Percentiles rank a stretch among this genome's conserved stretches.
These are phyloP conservation scores for Mastomys coucha DNA, from an alignment of 2,113 vertebrate species.

Conservation along the genomic window DNA sequence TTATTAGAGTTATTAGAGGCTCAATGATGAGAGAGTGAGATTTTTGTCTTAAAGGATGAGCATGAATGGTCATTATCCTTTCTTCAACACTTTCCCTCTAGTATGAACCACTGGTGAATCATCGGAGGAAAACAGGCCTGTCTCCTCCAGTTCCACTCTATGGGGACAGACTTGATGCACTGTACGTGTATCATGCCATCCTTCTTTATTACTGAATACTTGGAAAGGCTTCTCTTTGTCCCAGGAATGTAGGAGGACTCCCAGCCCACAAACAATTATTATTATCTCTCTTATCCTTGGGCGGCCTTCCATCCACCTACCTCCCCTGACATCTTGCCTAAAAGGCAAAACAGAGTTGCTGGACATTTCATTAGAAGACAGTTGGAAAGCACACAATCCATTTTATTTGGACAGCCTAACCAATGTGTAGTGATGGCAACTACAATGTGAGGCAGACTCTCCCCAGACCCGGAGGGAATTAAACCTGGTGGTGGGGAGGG, in stretches of 20 bases:
- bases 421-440: neutral
- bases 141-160: constrained; percentile 47
- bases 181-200: neutral
- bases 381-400: neutral
- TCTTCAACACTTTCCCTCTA: constrained; percentile 4
- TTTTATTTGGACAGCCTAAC: constrained; percentile 30
- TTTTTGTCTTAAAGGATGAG: constrained; percentile 41
- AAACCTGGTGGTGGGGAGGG: neutral
- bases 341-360: constrained; percentile 19
- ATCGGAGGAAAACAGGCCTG: constrained; percentile 9
- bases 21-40: constrained; percentile 22
- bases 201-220: constrained; percentile 51
- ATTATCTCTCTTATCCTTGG: neutral
- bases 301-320: constrained; percentile 15
- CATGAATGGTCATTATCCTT: constrained; percentile 31
- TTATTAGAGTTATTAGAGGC: constrained; percentile 39
- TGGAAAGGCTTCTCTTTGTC: constrained; percentile 29
- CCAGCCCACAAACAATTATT: neutral
- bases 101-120: constrained; percentile 49
- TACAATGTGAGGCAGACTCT: neutral
- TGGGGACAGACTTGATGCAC: neutral
- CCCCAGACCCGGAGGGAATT: neutral
- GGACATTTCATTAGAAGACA: neutral
- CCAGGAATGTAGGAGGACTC: neutral
- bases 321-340: neutral